Evolutionary conservation across 2,113 vertebrate genomes (phyloP).

Genomic region (Dolichallabes microphthalmus): DNA sequence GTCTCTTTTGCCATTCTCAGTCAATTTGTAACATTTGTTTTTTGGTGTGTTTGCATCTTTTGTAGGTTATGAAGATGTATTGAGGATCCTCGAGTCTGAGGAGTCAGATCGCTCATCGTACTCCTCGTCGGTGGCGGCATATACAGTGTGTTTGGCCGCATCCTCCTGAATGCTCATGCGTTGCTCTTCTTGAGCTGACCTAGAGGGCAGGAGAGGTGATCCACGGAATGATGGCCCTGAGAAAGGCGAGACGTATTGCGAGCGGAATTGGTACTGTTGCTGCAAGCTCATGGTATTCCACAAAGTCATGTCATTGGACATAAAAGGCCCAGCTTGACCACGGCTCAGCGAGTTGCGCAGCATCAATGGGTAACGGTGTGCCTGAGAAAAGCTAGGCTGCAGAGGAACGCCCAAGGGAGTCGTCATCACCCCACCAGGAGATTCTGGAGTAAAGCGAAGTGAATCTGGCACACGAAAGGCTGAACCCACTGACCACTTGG

Average conservation of each 20-base stretch:
- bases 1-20: slow-evolving; percentile 15
- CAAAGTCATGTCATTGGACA: slow-evolving; percentile 90
- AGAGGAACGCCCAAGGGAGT: slow-evolving; percentile 81
- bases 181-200: slow-evolving; percentile 78
- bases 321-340: slow-evolving; percentile 82
- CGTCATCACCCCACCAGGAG: slow-evolving; percentile 77
- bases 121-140: slow-evolving; percentile 88
- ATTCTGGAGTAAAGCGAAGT: slow-evolving; percentile 84
- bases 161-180: slow-evolving; percentile 84
- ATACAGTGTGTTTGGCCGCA: slow-evolving; percentile 84
- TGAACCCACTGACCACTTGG: slow-evolving; percentile 96
- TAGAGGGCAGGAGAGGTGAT: slow-evolving; percentile 79
- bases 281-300: slow-evolving; percentile 98
- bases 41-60: slow-evolving; percentile 42
- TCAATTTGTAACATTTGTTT: slow-evolving; percentile 46
- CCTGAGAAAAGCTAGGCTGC: slow-evolving; percentile 93
- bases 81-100: slow-evolving; percentile 90
- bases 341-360: slow-evolving; percentile 89
- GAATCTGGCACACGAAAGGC: slow-evolving; percentile 95
- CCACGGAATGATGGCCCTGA: slow-evolving; percentile 81
- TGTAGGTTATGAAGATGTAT: slow-evolving; percentile 79
- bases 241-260: slow-evolving; percentile 92
- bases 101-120: slow-evolving; percentile 95
- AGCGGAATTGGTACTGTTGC: slow-evolving; percentile 95
- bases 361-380: slow-evolving; percentile 90